These are phyloP conservation scores for Numenius arquata DNA, from an alignment of 2,113 vertebrate genomes.

Conservation along the genomic window DNA sequence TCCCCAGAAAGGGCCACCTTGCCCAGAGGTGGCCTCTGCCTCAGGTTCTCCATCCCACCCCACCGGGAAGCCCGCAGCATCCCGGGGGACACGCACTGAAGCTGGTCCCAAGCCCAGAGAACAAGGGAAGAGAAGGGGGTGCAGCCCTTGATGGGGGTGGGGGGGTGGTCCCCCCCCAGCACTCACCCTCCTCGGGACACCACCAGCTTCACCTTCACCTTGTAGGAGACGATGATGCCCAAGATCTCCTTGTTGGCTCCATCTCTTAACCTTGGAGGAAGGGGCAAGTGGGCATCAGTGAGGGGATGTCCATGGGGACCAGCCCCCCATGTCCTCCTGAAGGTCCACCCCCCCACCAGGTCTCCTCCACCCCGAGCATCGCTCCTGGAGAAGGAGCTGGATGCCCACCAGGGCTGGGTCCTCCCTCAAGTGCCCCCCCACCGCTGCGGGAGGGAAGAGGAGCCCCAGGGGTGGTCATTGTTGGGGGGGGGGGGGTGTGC, in stretches of 20 bases:
- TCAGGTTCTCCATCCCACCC: not conserved
- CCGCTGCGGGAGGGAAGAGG: not conserved
- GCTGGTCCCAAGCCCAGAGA: not conserved
- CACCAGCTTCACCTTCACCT: conserved; percentile 97
- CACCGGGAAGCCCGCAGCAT: fast-evolving
- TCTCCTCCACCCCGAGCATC: not conserved
- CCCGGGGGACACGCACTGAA: not conserved
- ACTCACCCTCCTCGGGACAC: conserved; percentile 95
- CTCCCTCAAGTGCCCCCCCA: not conserved
- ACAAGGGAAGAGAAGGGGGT: not conserved
- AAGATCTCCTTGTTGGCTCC: conserved; percentile 94
- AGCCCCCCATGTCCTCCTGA: not conserved
- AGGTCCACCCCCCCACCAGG: not conserved
- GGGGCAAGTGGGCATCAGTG: not conserved
- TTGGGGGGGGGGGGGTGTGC: not conserved
- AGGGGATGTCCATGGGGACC: fast-evolving
- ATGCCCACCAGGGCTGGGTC: not conserved
- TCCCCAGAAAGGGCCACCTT: not conserved
- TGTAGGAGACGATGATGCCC: conserved; percentile 96
- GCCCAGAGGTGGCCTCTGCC: not conserved
- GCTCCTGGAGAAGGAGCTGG: not conserved
- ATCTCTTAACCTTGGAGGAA: conserved; percentile 84
- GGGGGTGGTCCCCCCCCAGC: not conserved
- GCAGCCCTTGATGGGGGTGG: not conserved
- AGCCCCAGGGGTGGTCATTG: not conserved